Evolutionary conservation across 2,888 invertebrate species (phyloP), one percentile per base, ranked within the genome.

Genomic region (Zaprionus bogoriensis): DNA sequence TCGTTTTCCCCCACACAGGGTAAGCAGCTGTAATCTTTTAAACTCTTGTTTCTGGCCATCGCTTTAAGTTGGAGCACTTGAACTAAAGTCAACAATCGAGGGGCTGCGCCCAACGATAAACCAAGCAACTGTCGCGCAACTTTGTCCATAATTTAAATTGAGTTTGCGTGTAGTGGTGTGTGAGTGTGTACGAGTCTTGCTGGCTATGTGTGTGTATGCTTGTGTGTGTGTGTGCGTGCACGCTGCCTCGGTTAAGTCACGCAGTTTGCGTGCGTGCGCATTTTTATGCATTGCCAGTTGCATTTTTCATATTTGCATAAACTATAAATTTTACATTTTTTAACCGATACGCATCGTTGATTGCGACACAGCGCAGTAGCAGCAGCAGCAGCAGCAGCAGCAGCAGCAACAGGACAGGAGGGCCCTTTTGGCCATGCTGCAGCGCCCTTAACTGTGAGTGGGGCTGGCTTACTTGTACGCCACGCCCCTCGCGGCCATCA

Each of bases 261-360:
- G 75, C 74, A 75, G 81, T 75, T 84, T 83, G 87, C 83, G 79
- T 87, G 85, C 83, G 87, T 84, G 87, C 73, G 77, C 86, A 87
- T 85, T 87, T 83, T 84, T 87, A 87, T 81, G 87, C 81, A 86
- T 85, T 85, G 77, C 77, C 83, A 85, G 86, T 77, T 82, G 84
- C 78, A 83, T 83, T 83, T 83, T 82, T 85, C 87, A 87, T 83
- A 87, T 83, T 87, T 83, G 83, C 85, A 84, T 87, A 85, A 87
- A 85, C 85, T 78, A 85, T 84, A 84, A 83, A 83, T 85, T 81
- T 82, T 71, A 77, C 85, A 83, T 79, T 82, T 83, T 82, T 87
- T 84, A 78, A 87, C 82, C 83, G 87, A 83, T 83, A 83, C 87
- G 87, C 83, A 83, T 83, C 83, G 87, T 79, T 83, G 83, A 83